A percentile compares a stretch with the other conserved stretches of the same genome.
phyloP scores from a whole-genome alignment of 2,113 vertebrate genomes.

The Petroica traversi region DNA sequence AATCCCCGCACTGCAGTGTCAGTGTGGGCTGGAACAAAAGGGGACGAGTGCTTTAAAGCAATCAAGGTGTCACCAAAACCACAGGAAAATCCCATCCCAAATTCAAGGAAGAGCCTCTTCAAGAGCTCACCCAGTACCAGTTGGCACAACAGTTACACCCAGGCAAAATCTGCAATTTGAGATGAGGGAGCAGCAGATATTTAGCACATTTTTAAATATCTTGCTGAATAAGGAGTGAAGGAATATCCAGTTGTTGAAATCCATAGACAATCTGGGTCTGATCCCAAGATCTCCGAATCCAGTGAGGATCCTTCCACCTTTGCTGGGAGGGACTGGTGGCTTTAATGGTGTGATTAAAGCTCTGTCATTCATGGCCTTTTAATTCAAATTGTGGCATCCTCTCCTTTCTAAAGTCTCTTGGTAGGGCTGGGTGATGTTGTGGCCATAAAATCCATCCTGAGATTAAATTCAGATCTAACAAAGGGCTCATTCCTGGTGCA shows the following conservation, averaged over 20 bases:
- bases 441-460: conserved; percentile 11
- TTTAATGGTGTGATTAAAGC: neutral
- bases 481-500: neutral
- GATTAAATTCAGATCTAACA: neutral
- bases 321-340: neutral
- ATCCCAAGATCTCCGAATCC: neutral
- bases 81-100: neutral
- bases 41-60: neutral
- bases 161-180: neutral
- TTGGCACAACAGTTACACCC: neutral
- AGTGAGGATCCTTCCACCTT: neutral
- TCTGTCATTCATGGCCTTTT: neutral
- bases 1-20: neutral
- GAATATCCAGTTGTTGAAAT: neutral
- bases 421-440: neutral
- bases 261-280: neutral
- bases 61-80: neutral
- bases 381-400: neutral
- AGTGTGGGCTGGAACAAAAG: neutral
- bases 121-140: neutral
- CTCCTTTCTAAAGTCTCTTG: neutral
- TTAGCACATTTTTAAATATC: neutral
- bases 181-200: neutral
- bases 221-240: neutral
- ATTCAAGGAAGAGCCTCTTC: neutral